A percentile compares a stretch with the other conserved stretches of the same genome.
These are phyloP conservation scores for Stigmatopora argus DNA, from an alignment of 2,113 vertebrate species.

Conservation along the genomic window DNA sequence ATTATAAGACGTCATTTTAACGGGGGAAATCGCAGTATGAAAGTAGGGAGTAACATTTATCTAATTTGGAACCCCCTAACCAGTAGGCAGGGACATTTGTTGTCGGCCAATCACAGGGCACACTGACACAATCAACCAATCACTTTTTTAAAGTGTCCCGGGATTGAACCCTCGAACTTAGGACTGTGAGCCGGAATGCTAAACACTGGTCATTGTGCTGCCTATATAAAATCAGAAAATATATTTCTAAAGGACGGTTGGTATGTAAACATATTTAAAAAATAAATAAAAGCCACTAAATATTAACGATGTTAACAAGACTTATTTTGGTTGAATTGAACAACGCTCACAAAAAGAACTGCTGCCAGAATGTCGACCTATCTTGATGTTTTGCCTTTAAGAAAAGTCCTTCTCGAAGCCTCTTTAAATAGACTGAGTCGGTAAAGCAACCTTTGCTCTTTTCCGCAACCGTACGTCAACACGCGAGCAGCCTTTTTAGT, in stretches of 20 bases:
- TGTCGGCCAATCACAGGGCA: too few relatives aligned
- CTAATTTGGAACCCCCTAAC: too few relatives aligned
- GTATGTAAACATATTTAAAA: neutral
- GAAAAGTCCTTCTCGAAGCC: constrained; percentile 30
- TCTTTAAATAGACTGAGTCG: constrained; percentile 47
- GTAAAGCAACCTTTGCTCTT: constrained; percentile 38
- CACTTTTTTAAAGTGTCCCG: too few relatives aligned
- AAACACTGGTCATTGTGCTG: too few relatives aligned
- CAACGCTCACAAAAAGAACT: neutral
- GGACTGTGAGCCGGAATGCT: too few relatives aligned
- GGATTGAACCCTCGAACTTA: too few relatives aligned
- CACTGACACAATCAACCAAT: too few relatives aligned
- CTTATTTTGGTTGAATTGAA: neutral
- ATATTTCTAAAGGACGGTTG: too few relatives aligned
- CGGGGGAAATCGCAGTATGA: neutral
- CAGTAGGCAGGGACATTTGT: too few relatives aligned
- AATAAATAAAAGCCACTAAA: neutral
- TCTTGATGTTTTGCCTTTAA: constrained; percentile 5
- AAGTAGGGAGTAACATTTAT: too few relatives aligned
- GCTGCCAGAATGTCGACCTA: neutral
- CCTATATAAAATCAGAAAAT: too few relatives aligned
- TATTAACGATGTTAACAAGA: neutral
- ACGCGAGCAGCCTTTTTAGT: constrained; percentile 25
- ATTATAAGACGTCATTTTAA: neutral
- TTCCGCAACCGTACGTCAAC: constrained; percentile 35